Evolutionary conservation across 2,888 invertebrate species (phyloP), one percentile per base, ranked within the genome.

Genomic region (Apamea epomidion): DNA sequence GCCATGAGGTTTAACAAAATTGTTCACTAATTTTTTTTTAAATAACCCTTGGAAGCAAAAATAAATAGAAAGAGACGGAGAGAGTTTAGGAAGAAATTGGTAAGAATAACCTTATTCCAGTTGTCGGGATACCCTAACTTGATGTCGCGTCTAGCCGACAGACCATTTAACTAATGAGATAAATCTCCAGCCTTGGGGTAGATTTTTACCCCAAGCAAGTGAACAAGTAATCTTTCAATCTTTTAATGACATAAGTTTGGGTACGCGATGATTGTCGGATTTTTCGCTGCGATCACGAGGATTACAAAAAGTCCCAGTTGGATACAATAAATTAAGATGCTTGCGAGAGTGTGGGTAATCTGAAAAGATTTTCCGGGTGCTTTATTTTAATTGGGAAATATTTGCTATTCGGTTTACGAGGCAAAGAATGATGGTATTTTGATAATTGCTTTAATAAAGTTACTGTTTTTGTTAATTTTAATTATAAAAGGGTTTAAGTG

Each of bases 161-260:
- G 93, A 91, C 94, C 96, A 96, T 97, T 97, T 95, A 96, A 96
- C 96, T 96, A 96, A 97, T 95, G 94, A 96, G 95, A 96, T 96
- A 95, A 96, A 95, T 96, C 95, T 94, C 92, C 91, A 92, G 88
- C 90, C 86, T 82, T 87, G 88, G 91, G 94, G 94, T 91, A 86
- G 92, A 92, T 94, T 95, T 94, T 94, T 94, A 94, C 95, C 96
- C 96, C 94, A 92, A 91, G 92, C 91, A 91, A 93, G 91, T 91
- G 94, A 93, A 94, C 92, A 92, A 94, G 95, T 94, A 96, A 97
- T 97, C 96, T 95, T 95, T 94, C 95, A 96, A 96, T 96, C 96
- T 96, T 94, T 94, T 96, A 96, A 96, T 96, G 97, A 96, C 94
- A 93, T 93, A 94, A 95, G 93, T 95, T 95, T 91, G 92, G 90